Evolutionary conservation across 2,113 vertebrate species (phyloP), one percentile per base, ranked within the genome.

Genomic region (Pavo muticus): DNA sequence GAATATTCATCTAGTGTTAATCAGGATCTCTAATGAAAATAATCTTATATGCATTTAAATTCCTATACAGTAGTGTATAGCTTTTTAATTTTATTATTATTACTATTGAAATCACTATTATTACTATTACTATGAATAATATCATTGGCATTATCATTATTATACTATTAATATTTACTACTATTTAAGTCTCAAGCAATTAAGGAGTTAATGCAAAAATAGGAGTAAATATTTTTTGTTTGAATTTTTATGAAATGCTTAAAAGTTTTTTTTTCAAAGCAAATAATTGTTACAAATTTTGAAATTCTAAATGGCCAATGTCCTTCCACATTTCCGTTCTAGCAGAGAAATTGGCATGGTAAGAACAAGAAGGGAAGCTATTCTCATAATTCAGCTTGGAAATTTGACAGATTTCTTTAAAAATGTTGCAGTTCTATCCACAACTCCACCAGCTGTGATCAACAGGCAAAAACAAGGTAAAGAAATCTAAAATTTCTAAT

Each of bases 291-390:
- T 57, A 32, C 17, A 32, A 89, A 91, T 97, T 84, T 92, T 83
- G 44, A 80, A 93, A 94, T 87, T 96, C 48, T 87, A 96, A 94
- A 59, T 93, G 64, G 27, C n/a, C 90, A 87, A 48, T 71, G 56
- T 52, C 29, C 27, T 77, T 39, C 56, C 54, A 21, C 37, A 3
- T 57, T 88, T 94, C 59, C 65, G 24, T 67, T 93, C 27, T 12
- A 32, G 30, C 44, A 80, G 11, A 54, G 4, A 8, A 32, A 5
- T 32, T 2, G 29, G 8, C 10, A 32, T 30, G 6, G 11, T 47
- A 42, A 12, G 9, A 64, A n/a, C 21, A 95, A 95, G 42, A 96
- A 91, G 87, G 37, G 19, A 83, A 84, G 15, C 17, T 87, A 56
- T 84, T 91, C 74, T 56, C 44, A 85, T 50, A 87, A 77, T 19